phyloP scores from a whole-genome alignment of 2,888 invertebrate genomes.

The Mermis nigrescens region DNA sequence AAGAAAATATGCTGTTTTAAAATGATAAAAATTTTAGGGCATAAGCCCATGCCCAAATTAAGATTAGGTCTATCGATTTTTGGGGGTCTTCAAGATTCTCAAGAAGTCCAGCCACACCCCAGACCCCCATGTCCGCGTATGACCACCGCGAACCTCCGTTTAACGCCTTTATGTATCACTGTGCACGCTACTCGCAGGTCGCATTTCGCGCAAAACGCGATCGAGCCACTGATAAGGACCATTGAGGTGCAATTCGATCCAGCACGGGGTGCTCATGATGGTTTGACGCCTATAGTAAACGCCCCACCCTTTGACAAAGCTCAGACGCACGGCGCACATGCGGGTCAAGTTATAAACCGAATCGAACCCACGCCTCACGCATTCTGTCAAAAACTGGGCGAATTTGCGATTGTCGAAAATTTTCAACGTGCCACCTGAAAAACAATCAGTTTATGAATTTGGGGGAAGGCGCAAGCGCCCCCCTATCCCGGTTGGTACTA shows the following conservation, averaged over 20 bases:
- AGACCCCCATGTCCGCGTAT: no score
- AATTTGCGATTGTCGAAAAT: slow-evolving; percentile 99
- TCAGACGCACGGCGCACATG: slow-evolving; percentile 97
- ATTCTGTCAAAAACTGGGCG: slow-evolving; percentile 75
- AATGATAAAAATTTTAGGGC: no score
- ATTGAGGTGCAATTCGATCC: slow-evolving; percentile 94
- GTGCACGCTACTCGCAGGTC: background rate
- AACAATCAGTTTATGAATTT: no score
- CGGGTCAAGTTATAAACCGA: slow-evolving; percentile 89
- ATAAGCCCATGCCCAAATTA: no score
- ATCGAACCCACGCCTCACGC: slow-evolving; percentile 90
- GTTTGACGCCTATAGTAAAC: slow-evolving; percentile 57
- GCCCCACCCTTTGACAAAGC: slow-evolving; percentile 62
- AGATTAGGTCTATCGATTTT: no score
- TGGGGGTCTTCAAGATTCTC: no score
- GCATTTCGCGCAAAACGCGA: slow-evolving; percentile 79
- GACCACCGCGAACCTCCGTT: no score
- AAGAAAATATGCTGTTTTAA: no score
- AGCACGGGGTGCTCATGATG: slow-evolving; percentile 91
- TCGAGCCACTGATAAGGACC: slow-evolving; percentile 92
- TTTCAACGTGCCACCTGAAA: slow-evolving; percentile 68
- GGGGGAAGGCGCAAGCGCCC: no score
- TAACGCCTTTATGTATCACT: background rate
- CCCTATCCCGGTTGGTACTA: no score
- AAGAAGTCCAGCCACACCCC: no score